Base-by-base conservation (phyloP, 2,888 invertebrate genomes). In the Nomada fucata region DNA sequence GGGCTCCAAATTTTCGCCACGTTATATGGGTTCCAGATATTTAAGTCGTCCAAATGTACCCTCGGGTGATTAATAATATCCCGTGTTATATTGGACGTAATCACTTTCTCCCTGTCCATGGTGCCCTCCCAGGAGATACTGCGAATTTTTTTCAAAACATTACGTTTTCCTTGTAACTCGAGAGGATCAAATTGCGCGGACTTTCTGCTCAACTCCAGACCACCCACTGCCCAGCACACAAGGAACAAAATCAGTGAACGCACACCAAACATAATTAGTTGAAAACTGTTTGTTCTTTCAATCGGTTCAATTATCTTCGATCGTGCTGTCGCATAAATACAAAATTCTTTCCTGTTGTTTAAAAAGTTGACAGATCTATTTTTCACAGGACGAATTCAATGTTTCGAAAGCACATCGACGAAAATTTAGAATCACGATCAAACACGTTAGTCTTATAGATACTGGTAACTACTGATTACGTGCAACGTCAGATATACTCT, bases 1-100 rank as follows among this genome's bases (percentile, higher is more conserved):
- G 76, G 94, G 87, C 94, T 94, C 79, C 89, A 89, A 71, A 85
- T 57, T 7, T 73, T 64, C 15, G 86, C 82, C 18, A 90, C 26
- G 18, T 44, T 74, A 18, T 69, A 74, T 10, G 90, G 89, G 82
- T 88, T 86, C 91, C 91, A 91, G 60, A 92, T 67, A 75, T 88
- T 61, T 59, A 75, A 9, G 11, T 82, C 75, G 18, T 73, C 18
- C 57, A 65, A 73, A 9, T 47, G 47, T 4, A 50, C 47, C 20
- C 26, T 2, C 44, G 73, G 29, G 2, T 11, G 61, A 20, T 61
- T 42, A 42, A n/a, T n/a, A 11, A 42, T 44, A 60, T 60, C 2
- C n/a, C 36, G 29, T n/a, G 42, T 13, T 20, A 15, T 13, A 10
- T 63, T 72, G 5, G 26, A 26, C 20, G n/a, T 29, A 52, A 36